Conservation (phyloP, 2,113 vertebrate species). For the Hippocampus barbouri region DNA sequence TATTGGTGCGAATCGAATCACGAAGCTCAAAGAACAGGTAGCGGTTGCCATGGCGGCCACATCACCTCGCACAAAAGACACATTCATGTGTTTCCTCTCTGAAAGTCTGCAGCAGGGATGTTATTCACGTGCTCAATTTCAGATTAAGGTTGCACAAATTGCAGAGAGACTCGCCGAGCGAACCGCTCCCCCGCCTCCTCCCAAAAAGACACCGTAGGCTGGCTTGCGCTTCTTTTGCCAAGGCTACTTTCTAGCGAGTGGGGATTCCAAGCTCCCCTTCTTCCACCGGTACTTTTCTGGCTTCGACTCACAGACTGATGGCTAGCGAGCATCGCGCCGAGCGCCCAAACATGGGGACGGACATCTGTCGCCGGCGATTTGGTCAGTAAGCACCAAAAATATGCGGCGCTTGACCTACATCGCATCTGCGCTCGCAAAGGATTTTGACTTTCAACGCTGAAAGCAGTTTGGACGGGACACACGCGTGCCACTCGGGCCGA, state of each 20-base stretch:
- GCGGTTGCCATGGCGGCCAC: constrained; percentile 44
- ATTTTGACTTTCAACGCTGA: not conserved
- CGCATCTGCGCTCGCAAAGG: not conserved
- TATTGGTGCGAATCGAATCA: constrained; percentile 7
- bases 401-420: constrained; percentile 35
- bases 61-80: constrained; percentile 28
- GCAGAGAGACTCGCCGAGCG: too few species aligned
- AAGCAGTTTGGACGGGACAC: not conserved
- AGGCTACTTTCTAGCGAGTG: too few species aligned
- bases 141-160: too few species aligned
- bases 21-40: constrained; percentile 33
- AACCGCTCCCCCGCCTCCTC: too few species aligned
- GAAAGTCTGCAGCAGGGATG: constrained; percentile 17
- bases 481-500: not conserved
- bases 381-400: constrained; percentile 23
- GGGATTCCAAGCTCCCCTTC: too few species aligned
- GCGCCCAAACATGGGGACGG: constrained; percentile 32
- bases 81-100: constrained; percentile 13
- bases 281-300: not conserved
- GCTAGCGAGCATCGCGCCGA: constrained; percentile 14
- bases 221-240: too few species aligned
- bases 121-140: not conserved
- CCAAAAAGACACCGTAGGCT: too few species aligned
- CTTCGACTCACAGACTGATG: constrained; percentile 24
- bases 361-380: constrained; percentile 37